Evolutionary conservation across 2,797 vertebrate genomes (phyloP), one percentile per base, ranked within the genome.

Genomic region (Sebastiscus albofasciatus): DNA sequence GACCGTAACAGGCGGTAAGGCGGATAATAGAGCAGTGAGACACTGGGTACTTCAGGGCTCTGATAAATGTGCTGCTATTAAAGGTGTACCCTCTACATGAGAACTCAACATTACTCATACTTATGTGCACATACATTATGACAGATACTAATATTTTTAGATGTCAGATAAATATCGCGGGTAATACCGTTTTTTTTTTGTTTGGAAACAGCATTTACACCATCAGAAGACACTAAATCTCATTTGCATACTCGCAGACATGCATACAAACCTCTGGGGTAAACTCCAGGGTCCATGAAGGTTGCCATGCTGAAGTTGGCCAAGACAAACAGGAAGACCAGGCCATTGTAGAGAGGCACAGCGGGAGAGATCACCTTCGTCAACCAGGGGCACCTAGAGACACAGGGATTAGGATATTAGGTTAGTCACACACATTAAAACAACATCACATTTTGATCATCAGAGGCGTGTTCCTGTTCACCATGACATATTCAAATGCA

Each of bases 241-340:
- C 22, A 69, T 42, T 7, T 59, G 11, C 33, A 69, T 27, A 4
- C 24, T 11, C 2, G 67, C 13, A 58, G 12, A 62, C 22, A n/a
- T 55, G 52, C 2, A 49, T 42, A 89, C 92, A 39, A 69, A 94
- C 94, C 98, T 98, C 98, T 94, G 90, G 98, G 98, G 92, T 99
- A 99, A 83, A 99, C 96, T 18, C 98, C 98, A 14, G 98, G 98
- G 93, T 99, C 98, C 98, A 99, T 99, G 96, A 99, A 99, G 81
- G 98, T 99, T 42, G 98, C 98, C 98, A 99, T 98, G 95, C 98
- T 98, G 96, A 99, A 99, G 94, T 99, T 99, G 95, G 98, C 98
- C 96, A 99, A 92, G 49, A 99, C 98, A 79, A 99, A 99, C 91
- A 99, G 96, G 95, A 99, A 99, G 92, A 99, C 93, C 88, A 99